phyloP scores from a whole-genome alignment of 2,888 invertebrate genomes.

The Tubulanus polymorphus region DNA sequence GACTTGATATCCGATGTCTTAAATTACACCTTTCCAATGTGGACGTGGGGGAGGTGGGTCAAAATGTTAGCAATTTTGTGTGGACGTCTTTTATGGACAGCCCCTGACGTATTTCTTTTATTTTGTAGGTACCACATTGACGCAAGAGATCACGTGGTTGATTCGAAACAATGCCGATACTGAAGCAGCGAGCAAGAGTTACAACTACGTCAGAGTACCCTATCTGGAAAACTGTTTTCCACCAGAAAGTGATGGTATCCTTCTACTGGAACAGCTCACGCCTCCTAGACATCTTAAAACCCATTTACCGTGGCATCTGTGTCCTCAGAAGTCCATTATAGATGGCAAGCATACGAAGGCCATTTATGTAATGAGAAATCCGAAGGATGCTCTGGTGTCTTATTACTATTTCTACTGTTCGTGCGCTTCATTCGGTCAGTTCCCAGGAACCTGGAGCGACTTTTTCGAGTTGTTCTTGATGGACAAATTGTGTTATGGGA shows the following conservation, averaged over 20 bases:
- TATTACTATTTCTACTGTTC: conserved; percentile 1
- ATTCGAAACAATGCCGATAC: neutral
- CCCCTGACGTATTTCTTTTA: no score
- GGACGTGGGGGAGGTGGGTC: no score
- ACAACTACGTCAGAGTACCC: neutral
- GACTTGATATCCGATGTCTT: no score
- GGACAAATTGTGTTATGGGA: neutral
- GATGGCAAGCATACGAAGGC: neutral
- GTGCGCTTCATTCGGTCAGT: neutral
- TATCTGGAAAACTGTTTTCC: neutral
- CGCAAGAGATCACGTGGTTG: neutral
- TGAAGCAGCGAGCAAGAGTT: neutral
- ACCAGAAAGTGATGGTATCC: neutral
- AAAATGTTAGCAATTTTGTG: no score
- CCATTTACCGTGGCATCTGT: neutral
- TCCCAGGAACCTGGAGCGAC: neutral
- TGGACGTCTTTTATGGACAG: no score
- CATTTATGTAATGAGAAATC: conserved; percentile 1
- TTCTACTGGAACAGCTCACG: neutral
- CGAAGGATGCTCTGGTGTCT: conserved; percentile 4
- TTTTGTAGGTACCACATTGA: neutral
- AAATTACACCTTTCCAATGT: no score
- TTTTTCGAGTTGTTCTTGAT: conserved; percentile 1
- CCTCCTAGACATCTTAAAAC: neutral
- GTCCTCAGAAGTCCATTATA: neutral